A percentile compares a stretch with the other conserved stretches of the same genome.
Conservation (phyloP, 1,140 invertebrate genomes). For the Wasmannia auropunctata region DNA sequence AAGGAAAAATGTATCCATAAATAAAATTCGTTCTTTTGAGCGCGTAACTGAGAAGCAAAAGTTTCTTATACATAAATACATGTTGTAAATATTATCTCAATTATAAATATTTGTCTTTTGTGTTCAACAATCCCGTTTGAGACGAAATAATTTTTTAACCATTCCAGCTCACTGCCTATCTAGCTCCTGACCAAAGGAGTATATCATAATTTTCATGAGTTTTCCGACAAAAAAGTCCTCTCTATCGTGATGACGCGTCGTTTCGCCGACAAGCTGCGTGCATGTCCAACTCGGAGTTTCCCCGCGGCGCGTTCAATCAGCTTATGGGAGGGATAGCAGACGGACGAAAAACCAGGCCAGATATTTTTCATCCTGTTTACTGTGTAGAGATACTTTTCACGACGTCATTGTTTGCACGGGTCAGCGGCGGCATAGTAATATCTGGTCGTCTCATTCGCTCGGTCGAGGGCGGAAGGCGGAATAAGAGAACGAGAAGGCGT, state of each 20-base stretch:
- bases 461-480: slow-evolving; percentile 52
- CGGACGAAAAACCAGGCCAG: slow-evolving; percentile 39
- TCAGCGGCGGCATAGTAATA: slow-evolving; percentile 67
- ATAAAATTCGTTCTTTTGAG: neutral
- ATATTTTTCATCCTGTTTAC: slow-evolving; percentile 74
- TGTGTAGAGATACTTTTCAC: slow-evolving; percentile 61
- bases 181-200: neutral
- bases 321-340: slow-evolving; percentile 66
- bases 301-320: slow-evolving; percentile 63
- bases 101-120: neutral
- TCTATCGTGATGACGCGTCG: slow-evolving; percentile 24
- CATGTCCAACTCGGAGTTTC: slow-evolving; percentile 62
- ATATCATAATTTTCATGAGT: slow-evolving; percentile 27
- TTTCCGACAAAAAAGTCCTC: slow-evolving; percentile 2
- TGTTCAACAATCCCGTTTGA: neutral
- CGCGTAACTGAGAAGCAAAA: neutral
- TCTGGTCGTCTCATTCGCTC: slow-evolving; percentile 48
- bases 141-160: slow-evolving; percentile 2
- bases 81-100: neutral
- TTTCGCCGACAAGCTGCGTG: slow-evolving; percentile 58
- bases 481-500: slow-evolving; percentile 57
- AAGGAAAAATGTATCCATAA: neutral
- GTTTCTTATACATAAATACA: neutral
- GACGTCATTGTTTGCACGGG: slow-evolving; percentile 74
- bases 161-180: neutral